Base-by-base conservation (phyloP, 2,888 invertebrate species). In the Agapostemon virescens region DNA sequence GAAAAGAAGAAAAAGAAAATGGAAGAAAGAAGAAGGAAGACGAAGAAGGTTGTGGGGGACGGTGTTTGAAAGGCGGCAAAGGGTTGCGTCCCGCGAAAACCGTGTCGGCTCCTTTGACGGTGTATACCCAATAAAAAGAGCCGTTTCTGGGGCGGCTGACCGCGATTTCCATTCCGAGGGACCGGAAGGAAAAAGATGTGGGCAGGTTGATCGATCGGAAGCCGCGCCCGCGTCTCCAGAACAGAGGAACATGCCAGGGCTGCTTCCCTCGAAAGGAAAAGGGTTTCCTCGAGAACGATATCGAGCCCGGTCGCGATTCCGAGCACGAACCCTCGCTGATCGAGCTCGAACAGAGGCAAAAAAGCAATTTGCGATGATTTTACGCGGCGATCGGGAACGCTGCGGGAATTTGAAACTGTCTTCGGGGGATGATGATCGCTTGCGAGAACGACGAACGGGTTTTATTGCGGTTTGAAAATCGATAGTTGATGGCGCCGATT, bases 181-280 rank as follows among this genome's bases (percentile, higher is more conserved):
- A 82, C 71, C 74, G 84, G 79, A 84, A 82, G 80, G 85, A 83
- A 84, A 79, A 77, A 74, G 84, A 83, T 30, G 77, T 40, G 73
- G 80, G 78, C 61, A 86, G 82, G 77, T 55, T 82, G 86, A 86
- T 86, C 86, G 86, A 86, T 86, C 86, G 86, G 77, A 74, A 67
- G 79, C 81, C 74, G 79, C 77, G 49, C 69, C 71, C 78, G 73
- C 64, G 26, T 6, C 55, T 15, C 52, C 52, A 15, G 52, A 26
- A 15, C 58, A 30, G 26, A 17, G 58, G 30, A n/a, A n/a, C n/a
- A 55, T 15, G 23, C 49, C 55, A 23, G 55, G 55, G 20, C 45
- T 55, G 15, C 55, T 11, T 55, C 55, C 23, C 15, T 55, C 26
- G 26, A 33, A 78, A 72, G 76, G 71, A 69, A 78, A 84, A 72